These are phyloP conservation scores for Heterocephalus glaber DNA, from an alignment of 2,113 vertebrate species.

Conservation along the genomic window DNA sequence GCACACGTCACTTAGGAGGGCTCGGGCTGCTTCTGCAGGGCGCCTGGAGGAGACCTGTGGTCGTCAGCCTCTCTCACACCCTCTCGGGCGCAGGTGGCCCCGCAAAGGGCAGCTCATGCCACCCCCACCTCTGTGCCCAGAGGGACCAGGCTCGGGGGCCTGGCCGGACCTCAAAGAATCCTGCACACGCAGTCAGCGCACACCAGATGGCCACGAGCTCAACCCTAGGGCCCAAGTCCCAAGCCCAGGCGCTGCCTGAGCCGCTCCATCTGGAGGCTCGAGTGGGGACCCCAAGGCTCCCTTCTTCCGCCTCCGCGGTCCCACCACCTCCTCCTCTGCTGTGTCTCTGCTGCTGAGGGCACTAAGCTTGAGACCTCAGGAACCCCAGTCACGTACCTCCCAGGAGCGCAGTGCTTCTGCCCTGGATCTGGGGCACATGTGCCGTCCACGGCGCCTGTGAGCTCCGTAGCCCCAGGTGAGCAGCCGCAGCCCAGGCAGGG, in stretches of 20 bases:
- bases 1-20: rapidly evolving
- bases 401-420: too few species aligned
- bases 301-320: too few species aligned
- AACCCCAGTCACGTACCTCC: too few species aligned
- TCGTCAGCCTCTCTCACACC: not conserved
- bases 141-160: not conserved
- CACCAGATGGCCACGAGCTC: too few species aligned
- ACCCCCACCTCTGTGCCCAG: not conserved
- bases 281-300: rapidly evolving
- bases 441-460: too few species aligned
- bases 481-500: too few species aligned
- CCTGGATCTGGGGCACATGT: too few species aligned
- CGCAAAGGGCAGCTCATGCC: not conserved
- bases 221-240: not conserved
- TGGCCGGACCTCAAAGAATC: not conserved
- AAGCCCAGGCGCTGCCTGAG: not conserved
- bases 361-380: not conserved
- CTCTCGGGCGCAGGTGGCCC: not conserved
- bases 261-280: not conserved
- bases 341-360: not conserved
- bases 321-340: not conserved
- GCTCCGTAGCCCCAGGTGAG: too few species aligned
- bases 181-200: not conserved
- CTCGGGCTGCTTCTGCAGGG: too few species aligned
- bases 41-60: not conserved